Conservation (phyloP, 2,113 vertebrate genomes). For the Dasyurus viverrinus region DNA sequence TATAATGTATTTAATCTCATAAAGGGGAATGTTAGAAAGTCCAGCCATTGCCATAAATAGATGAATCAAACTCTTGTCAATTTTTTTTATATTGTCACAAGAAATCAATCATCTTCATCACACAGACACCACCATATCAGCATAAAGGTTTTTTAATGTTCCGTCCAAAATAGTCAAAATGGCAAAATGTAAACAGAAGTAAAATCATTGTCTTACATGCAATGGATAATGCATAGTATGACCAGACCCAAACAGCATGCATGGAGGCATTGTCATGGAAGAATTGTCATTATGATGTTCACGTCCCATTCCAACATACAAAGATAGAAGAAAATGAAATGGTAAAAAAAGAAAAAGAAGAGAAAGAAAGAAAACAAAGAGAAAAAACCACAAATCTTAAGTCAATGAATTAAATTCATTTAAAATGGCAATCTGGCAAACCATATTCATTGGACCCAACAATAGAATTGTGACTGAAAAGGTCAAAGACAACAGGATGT, state of each 20-base stretch:
- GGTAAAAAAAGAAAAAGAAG: constrained; percentile 64
- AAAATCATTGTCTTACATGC: constrained; percentile 85
- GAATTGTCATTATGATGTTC: constrained; percentile 83
- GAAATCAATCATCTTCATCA: constrained; percentile 42
- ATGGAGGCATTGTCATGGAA: constrained; percentile 83
- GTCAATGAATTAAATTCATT: constrained; percentile 61
- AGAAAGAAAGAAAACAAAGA: background rate
- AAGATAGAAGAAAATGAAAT: constrained; percentile 82
- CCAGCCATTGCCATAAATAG: background rate
- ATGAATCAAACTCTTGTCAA: background rate
- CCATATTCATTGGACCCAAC: constrained; percentile 68
- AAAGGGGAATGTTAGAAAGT: background rate
- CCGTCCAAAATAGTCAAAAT: constrained; percentile 55
- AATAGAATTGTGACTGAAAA: background rate
- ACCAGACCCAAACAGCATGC: constrained; percentile 88
- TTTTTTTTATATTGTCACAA: background rate
- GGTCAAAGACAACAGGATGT: background rate
- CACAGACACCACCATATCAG: constrained; percentile 3
- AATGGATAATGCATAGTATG: constrained; percentile 85
- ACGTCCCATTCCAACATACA: constrained; percentile 85
- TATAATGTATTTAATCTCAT: background rate
- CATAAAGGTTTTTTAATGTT: constrained; percentile 49
- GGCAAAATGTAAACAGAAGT: constrained; percentile 74
- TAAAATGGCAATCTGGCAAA: constrained; percentile 80
- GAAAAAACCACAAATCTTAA: background rate